These are phyloP conservation scores for Nyctereutes procyonoides DNA, from an alignment of 2,113 vertebrate species.

Conservation along the genomic window DNA sequence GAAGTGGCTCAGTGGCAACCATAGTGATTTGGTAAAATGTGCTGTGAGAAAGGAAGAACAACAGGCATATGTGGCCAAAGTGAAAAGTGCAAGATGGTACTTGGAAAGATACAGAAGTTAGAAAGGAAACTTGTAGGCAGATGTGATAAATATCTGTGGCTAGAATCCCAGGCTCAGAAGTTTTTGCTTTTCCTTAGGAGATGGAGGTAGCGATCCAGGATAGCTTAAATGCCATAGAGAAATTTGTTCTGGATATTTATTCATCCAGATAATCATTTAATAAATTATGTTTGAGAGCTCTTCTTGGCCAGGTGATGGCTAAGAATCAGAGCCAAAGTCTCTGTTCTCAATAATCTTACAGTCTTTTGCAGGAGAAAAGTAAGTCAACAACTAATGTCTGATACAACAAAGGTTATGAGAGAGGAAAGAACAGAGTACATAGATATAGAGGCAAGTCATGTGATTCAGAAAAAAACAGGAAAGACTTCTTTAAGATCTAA, in stretches of 20 bases:
- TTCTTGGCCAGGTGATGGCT: neutral
- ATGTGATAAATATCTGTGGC: neutral
- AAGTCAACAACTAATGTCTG: neutral
- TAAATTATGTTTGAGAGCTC: neutral
- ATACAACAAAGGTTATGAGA: neutral
- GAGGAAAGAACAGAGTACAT: neutral
- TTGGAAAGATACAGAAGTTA: neutral
- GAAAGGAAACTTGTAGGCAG: neutral
- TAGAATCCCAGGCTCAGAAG: neutral
- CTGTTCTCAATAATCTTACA: neutral
- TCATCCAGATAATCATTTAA: constrained; percentile 2
- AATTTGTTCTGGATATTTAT: constrained; percentile 32
- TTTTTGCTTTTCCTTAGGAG: neutral
- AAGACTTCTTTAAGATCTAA: neutral
- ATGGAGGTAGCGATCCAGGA: neutral
- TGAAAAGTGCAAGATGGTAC: neutral
- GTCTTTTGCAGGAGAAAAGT: neutral
- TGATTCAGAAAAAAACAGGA: neutral
- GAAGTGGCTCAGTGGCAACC: neutral
- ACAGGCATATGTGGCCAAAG: neutral
- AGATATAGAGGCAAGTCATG: neutral
- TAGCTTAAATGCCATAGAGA: neutral
- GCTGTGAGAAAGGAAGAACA: neutral
- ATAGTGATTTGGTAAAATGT: neutral
- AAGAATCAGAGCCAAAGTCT: neutral